These are phyloP conservation scores for Phocoena phocoena DNA, from an alignment of 2,113 vertebrate species.

Conservation along the genomic window DNA sequence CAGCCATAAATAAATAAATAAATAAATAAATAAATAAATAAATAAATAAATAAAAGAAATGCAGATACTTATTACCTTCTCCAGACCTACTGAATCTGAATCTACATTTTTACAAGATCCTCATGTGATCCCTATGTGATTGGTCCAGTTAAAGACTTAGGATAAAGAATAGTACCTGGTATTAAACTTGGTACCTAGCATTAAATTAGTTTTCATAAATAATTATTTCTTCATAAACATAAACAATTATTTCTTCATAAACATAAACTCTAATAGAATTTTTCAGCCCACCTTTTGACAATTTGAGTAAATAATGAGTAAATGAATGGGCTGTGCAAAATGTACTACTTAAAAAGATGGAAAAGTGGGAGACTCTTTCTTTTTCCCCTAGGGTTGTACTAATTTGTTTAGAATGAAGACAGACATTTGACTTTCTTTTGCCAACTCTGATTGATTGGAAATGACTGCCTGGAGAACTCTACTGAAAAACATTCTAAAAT, in stretches of 20 bases:
- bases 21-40: too few species aligned
- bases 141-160: neutral
- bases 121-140: neutral
- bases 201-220: too few species aligned
- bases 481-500: slow-evolving; percentile 12
- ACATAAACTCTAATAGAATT: neutral
- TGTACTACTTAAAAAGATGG: neutral
- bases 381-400: neutral
- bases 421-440: slow-evolving; percentile 29
- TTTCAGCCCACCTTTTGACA: neutral
- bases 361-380: neutral
- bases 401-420: neutral
- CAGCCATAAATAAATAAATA: too few species aligned
- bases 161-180: neutral
- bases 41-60: too few species aligned
- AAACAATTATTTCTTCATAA: neutral
- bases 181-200: neutral
- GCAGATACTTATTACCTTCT: neutral
- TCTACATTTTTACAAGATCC: neutral
- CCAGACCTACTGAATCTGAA: neutral
- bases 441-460: neutral
- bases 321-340: neutral
- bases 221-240: neutral
- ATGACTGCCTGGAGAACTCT: neutral
- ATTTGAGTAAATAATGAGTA: neutral